Evolutionary conservation across 1,140 invertebrate genomes (phyloP), one percentile per base, ranked within the genome.

Genomic region (Lucilia sericata): DNA sequence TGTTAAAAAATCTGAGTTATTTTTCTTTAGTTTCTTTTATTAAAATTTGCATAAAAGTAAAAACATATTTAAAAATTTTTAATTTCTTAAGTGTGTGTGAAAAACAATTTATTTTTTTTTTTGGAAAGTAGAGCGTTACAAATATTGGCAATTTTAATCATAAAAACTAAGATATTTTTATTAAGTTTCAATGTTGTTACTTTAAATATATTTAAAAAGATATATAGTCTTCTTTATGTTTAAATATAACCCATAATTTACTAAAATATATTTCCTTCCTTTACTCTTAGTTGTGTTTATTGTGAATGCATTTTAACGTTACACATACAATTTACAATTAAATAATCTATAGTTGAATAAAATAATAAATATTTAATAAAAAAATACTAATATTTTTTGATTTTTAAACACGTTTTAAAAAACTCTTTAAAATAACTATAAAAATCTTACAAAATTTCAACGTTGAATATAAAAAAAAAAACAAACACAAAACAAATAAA

Each of bases 121-220:
- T 10, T n/a, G 12, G 2, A 55, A 55, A 55, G 51, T 55, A 7
- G 51, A 55, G 49, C 5, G 49, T 49, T 49, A 5, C 9, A 2
- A 49, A 49, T 49, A 30, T 30, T 49, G 1, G 13, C n/a, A 49
- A 49, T 2, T 49, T 49, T 12, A 49, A 49, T 55, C 7, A 55
- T 5, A 55, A 55, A 14, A 55, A 55, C 5, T 55, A 13, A 1
- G 12, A 55, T 10, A 55, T 17, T 55, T 17, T 8, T 70, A 21
- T 70, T 21, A 70, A 21, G 60, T 70, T 70, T 70, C 60, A 70
- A 70, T 70, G 60, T 70, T 70, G 60, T 70, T 70, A 70, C 60
- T 2, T 70, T 70, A 8, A 70, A 70, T 70, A 2, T 70, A 70
- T 10, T 10, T 19, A 70, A 8, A 60, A 7, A 60, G 13, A 60